phyloP scores from a whole-genome alignment of 2,113 vertebrate species.

The Larimichthys crocea region DNA sequence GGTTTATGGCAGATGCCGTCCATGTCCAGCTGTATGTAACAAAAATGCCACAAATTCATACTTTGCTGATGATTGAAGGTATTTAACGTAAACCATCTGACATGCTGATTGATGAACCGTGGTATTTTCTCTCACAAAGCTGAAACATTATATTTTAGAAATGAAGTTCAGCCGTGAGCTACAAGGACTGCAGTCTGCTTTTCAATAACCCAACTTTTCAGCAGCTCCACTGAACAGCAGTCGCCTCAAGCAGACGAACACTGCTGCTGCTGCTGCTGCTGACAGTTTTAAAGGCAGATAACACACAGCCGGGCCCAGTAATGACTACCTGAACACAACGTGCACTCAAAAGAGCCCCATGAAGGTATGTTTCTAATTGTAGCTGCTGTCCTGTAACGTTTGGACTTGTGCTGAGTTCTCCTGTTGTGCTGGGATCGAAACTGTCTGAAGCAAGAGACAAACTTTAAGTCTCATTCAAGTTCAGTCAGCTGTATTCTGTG shows the following conservation, averaged over 20 bases:
- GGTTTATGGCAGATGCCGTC: no score
- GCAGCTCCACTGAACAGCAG: slow-evolving; percentile 22
- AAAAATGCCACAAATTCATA: not conserved
- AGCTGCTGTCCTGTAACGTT: slow-evolving; percentile 56
- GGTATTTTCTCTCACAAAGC: slow-evolving; percentile 8
- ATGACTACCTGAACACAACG: slow-evolving; percentile 64
- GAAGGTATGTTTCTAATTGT: slow-evolving; percentile 66
- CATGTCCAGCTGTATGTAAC: no score
- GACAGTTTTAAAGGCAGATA: slow-evolving; percentile 60
- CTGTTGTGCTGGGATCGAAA: slow-evolving; percentile 1
- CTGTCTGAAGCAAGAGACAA: not conserved
- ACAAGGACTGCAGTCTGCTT: slow-evolving; percentile 27
- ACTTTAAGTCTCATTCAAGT: not conserved
- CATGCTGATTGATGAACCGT: not conserved
- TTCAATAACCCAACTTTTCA: slow-evolving; percentile 42
- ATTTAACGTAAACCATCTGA: not conserved
- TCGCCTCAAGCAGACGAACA: slow-evolving; percentile 25
- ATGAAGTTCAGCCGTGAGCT: slow-evolving; percentile 5
- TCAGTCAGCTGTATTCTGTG: not conserved
- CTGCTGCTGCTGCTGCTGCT: slow-evolving; percentile 15
- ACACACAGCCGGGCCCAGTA: slow-evolving; percentile 39
- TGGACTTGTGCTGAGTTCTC: slow-evolving; percentile 27
- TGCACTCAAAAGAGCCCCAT: slow-evolving; percentile 34
- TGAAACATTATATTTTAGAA: slow-evolving; percentile 24
- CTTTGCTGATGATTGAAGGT: slow-evolving; percentile 2